Base-by-base conservation (phyloP, 2,888 invertebrate species). In the Pterostichus niger region DNA sequence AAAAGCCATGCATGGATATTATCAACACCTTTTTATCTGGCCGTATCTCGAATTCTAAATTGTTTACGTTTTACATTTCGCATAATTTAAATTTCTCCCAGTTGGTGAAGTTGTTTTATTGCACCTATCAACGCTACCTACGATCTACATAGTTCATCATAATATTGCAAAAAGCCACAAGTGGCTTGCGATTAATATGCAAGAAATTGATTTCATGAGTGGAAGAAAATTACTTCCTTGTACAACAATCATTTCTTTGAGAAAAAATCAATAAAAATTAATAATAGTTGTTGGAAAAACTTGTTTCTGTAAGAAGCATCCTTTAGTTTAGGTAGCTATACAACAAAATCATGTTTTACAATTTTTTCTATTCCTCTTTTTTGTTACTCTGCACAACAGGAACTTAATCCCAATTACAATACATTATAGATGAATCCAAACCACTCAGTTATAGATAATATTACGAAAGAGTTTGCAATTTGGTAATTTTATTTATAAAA, bases 101-200 rank as follows among this genome's bases (percentile, higher is more conserved):
- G 17, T 31, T 5, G 31, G 17, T 7, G 59, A n/a, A 59, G 24
- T 59, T 59, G 24, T 59, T 59, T 59, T 59, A 59, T 59, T 59
- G 7, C 17, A 5, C 6, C 68, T 68, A 40, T 44, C 71, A 71
- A 44, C 71, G 44, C 71, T 40, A 13, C 71, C 71, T 15, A 44
- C 71, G 71, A 71, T 35, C 44, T 15, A 59, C 59, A 59, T 59
- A 40, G 40, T 52, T 52, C 52, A 13, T n/a, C 52, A 52, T 52
- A 52, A 52, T 52, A 52, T 52, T 52, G 52, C n/a, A 46, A 9
- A 46, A 0, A 9, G 46, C 52, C 10, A 10, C 13, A 40, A 40
- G 52, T 52, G 40, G 5, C 52, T 52, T 13, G 52, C 10, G 52
- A 52, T 52, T 52, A 13, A 52, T 52, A 13, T n/a, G 52, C 40